Conservation (phyloP, 1,140 invertebrate genomes). For the Rhagoletis zephyria region DNA sequence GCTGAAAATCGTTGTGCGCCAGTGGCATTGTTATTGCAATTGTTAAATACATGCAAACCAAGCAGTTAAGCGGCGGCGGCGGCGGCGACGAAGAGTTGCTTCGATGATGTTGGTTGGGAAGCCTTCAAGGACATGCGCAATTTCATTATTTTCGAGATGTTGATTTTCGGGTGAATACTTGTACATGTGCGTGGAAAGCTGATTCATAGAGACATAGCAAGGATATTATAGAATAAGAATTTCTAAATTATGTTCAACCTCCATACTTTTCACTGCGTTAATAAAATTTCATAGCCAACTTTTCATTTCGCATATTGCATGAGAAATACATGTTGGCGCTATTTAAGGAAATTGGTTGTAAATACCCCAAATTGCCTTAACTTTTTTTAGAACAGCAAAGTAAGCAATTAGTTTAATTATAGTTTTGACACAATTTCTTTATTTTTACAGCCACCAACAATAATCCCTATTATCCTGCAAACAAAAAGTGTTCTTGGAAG, state of each 20-base stretch:
- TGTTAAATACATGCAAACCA: constrained; percentile 5
- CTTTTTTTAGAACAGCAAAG: not conserved
- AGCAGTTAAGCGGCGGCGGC: constrained; percentile 27
- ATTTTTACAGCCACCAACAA: constrained; percentile 50
- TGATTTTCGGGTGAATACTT: not conserved
- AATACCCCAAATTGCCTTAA: not conserved
- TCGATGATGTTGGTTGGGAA: not conserved
- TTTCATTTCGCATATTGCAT: not conserved
- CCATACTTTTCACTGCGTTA: too few relatives aligned
- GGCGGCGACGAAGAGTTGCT: not conserved
- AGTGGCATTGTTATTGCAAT: not conserved
- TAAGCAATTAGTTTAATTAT: constrained; percentile 12
- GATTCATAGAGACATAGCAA: not conserved
- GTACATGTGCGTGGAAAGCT: not conserved
- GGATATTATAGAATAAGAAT: not conserved
- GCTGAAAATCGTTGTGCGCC: not conserved
- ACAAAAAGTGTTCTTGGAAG: constrained; percentile 15
- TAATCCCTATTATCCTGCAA: constrained; percentile 39
- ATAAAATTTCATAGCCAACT: too few relatives aligned
- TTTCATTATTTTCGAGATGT: not conserved
- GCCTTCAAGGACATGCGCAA: not conserved
- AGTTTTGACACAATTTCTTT: constrained; percentile 49
- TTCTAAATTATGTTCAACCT: not conserved
- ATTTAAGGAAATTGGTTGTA: not conserved
- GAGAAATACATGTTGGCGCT: not conserved